Evolutionary conservation across 2,113 vertebrate genomes (phyloP).

Genomic region (Eulacestoma nigropectus): DNA sequence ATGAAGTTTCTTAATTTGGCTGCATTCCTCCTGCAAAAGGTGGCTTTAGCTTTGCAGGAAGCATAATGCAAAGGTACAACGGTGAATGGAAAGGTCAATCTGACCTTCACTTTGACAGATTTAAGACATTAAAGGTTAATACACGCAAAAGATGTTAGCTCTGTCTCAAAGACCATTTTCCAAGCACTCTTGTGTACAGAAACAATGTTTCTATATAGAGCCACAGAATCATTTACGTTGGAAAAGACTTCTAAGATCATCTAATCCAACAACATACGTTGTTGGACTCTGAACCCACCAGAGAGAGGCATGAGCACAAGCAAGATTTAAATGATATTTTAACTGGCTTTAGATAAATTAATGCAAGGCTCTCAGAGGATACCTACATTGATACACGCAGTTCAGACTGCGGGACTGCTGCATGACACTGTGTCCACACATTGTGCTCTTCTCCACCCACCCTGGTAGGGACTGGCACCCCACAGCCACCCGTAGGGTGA

Average conservation of each 20-base stretch:
- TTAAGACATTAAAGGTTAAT: slow-evolving; percentile 20
- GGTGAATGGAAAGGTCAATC: neutral
- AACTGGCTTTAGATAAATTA: neutral
- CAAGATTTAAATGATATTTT: neutral
- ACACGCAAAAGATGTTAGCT: neutral
- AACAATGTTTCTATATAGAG: neutral
- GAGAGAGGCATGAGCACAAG: neutral
- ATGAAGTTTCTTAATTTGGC: neutral
- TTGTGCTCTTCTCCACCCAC: too few species aligned
- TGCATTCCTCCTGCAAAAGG: neutral
- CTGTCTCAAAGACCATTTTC: neutral
- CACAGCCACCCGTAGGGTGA: neutral
- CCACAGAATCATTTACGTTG: neutral
- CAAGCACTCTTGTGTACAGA: neutral
- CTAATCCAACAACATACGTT: fast-evolving
- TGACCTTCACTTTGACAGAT: neutral
- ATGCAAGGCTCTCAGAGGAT: neutral
- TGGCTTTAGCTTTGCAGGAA: neutral
- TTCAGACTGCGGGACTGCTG: neutral
- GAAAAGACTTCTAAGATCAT: neutral
- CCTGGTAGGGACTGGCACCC: fast-evolving
- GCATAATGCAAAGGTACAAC: neutral
- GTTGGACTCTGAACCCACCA: fast-evolving
- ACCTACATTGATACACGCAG: neutral
- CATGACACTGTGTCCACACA: fast-evolving